A percentile compares a stretch with the other conserved stretches of the same genome.
Conservation (phyloP, 2,113 vertebrate species). For the Corapipo altera region DNA sequence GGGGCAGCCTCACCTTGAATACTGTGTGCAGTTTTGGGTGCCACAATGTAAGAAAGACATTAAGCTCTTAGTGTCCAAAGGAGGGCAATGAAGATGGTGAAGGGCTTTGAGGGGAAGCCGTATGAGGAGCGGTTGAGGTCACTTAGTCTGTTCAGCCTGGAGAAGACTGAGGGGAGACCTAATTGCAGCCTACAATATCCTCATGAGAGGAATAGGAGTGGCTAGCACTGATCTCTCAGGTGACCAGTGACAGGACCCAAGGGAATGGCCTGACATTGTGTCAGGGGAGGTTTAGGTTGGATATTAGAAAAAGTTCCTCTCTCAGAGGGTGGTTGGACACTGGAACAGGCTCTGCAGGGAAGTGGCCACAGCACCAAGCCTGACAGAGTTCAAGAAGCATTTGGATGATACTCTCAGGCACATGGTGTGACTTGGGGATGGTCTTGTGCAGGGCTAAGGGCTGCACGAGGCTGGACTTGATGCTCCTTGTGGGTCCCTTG, state of each 20-base stretch:
- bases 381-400: neutral
- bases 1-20: neutral
- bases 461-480: neutral
- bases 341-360: neutral
- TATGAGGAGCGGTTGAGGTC: neutral
- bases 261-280: neutral
- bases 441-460: neutral
- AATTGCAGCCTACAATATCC: neutral
- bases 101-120: neutral
- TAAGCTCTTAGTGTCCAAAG: neutral
- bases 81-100: neutral
- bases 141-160: neutral
- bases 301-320: neutral
- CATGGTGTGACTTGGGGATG: neutral
- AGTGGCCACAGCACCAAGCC: neutral
- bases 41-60: neutral
- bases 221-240: neutral
- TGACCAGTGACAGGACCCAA: neutral
- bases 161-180: neutral
- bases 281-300: neutral
- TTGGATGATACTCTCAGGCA: neutral
- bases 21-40: neutral
- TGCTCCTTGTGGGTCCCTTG: neutral
- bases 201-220: neutral
- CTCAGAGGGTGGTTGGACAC: neutral